phyloP scores from a whole-genome alignment of 1,140 invertebrate genomes.

The Helicoverpa armigera region DNA sequence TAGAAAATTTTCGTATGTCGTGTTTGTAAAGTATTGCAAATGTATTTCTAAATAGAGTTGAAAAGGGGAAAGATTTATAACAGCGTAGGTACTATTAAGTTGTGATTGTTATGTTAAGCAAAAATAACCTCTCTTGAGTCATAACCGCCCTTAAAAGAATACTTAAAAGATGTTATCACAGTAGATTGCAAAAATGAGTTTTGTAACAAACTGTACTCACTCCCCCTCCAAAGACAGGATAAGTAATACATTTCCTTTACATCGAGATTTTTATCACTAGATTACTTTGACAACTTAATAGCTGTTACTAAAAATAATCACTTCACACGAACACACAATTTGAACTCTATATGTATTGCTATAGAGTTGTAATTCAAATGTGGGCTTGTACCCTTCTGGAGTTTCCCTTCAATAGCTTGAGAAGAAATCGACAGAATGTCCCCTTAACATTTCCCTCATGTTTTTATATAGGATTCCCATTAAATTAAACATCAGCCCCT shows the following conservation, averaged over 20 bases:
- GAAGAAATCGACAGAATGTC: conserved; percentile 45
- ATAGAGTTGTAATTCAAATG: background rate
- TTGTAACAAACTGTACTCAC: background rate
- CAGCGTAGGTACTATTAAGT: no score
- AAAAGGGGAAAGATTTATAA: no score
- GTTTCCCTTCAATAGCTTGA: conserved; percentile 38
- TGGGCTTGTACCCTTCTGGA: background rate
- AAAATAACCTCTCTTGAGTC: background rate
- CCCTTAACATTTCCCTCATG: conserved; percentile 43
- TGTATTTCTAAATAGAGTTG: no score
- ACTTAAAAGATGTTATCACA: conserved; percentile 23
- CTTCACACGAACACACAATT: background rate
- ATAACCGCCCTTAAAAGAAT: background rate
- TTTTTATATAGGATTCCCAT: conserved; percentile 47
- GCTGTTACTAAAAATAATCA: conserved; percentile 38
- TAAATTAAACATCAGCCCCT: conserved; percentile 44
- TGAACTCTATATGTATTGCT: background rate
- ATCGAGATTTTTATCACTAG: conserved; percentile 46
- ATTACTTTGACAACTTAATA: conserved; percentile 49
- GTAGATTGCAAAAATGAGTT: conserved; percentile 16
- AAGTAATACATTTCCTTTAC: conserved; percentile 42
- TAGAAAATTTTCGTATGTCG: no score
- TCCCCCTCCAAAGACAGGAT: background rate
- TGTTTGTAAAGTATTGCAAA: no score
- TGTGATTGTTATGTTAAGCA: no score